Conservation (phyloP, 2,797 vertebrate species). For the Pachyuromys duprasi region DNA sequence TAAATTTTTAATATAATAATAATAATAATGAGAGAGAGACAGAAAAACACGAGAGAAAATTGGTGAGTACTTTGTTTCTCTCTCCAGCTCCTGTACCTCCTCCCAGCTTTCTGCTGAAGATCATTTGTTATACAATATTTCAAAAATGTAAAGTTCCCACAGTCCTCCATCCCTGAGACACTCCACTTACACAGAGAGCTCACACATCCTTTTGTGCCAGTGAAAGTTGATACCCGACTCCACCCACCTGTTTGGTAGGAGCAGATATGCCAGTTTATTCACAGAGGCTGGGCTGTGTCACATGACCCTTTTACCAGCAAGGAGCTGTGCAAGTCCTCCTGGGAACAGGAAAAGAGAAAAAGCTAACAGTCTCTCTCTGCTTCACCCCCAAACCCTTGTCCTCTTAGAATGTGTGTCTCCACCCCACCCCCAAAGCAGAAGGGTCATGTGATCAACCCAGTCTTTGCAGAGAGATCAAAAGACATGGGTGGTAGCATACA, state of each 20-base stretch:
- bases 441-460: constrained; percentile 24
- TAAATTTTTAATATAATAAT: background rate
- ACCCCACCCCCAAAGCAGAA: background rate
- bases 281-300: background rate
- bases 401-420: background rate
- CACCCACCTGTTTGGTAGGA: background rate
- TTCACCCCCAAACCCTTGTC: background rate
- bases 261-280: background rate
- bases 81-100: background rate
- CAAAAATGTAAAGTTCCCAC: background rate
- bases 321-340: background rate
- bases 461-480: background rate
- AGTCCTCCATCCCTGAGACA: background rate
- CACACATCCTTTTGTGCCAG: background rate
- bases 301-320: background rate
- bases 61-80: constrained; percentile 8
- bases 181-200: constrained; percentile 26
- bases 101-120: constrained; percentile 34
- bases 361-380: background rate
- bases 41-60: background rate
- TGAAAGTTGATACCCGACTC: background rate
- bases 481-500: background rate
- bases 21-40: background rate
- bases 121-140: background rate
- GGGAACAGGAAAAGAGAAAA: background rate